Conservation (phyloP, 2,888 invertebrate species). For the Rhingia campestris region DNA sequence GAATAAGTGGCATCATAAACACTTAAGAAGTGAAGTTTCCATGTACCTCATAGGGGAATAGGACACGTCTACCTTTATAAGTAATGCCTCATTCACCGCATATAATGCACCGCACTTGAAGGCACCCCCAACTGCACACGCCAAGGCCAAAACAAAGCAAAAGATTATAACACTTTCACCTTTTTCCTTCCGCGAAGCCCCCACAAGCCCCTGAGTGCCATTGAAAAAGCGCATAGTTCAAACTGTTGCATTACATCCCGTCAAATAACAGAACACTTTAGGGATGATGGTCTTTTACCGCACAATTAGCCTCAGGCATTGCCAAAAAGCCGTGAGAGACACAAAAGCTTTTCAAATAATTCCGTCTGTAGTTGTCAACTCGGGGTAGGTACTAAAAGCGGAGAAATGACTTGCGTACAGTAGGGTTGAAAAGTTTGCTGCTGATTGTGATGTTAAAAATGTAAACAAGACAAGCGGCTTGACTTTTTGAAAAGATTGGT, state of each 20-base stretch:
- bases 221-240: constrained; percentile 23
- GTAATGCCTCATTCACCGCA: neutral
- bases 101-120: constrained; percentile 33
- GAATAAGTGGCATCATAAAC: neutral
- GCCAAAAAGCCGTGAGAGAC: constrained; percentile 19
- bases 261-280: constrained; percentile 31
- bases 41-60: neutral
- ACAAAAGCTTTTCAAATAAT: constrained; percentile 14
- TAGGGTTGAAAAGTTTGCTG: neutral
- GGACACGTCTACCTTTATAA: neutral
- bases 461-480: no score
- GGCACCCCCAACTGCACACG: constrained; percentile 29
- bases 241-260: constrained; percentile 55
- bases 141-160: constrained; percentile 47
- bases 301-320: constrained; percentile 20
- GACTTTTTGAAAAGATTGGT: no score
- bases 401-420: neutral
- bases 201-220: neutral
- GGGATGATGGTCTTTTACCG: constrained; percentile 21
- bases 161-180: constrained; percentile 48
- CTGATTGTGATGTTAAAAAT: neutral
- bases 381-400: constrained; percentile 43
- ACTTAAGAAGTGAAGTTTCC: constrained; percentile 1
- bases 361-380: neutral
- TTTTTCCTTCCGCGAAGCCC: neutral